Conservation (phyloP, 2,113 vertebrate species). For the Rissa tridactyla region DNA sequence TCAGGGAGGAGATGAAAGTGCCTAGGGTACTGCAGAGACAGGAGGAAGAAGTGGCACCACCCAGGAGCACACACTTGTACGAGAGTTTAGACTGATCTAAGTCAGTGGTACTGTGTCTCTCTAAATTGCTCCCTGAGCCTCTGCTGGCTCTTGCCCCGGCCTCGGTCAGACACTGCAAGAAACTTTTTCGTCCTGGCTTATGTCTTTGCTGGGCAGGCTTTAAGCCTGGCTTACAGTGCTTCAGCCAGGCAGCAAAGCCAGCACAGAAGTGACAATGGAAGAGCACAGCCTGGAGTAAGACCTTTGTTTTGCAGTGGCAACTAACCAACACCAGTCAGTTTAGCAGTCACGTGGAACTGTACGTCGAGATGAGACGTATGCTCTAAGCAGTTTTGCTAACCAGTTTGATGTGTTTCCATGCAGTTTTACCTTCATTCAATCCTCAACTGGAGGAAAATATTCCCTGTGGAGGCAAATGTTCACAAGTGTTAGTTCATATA, state of each 20-base stretch:
- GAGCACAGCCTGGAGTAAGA: background rate
- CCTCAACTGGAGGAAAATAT: background rate
- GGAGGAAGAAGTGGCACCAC: background rate
- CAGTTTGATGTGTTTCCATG: background rate
- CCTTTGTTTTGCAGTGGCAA: background rate
- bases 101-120: background rate
- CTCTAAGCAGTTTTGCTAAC: background rate
- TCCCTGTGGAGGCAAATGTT: background rate
- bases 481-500: background rate
- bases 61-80: background rate
- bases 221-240: background rate
- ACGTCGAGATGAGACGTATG: rapidly evolving
- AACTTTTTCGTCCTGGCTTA: background rate
- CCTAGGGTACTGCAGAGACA: background rate
- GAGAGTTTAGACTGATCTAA: background rate
- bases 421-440: background rate
- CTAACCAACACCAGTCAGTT: background rate
- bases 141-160: background rate
- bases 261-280: background rate
- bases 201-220: background rate
- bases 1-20: background rate
- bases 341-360: background rate
- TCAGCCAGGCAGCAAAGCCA: background rate
- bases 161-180: background rate
- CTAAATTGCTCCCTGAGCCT: background rate